phyloP scores from a whole-genome alignment of 2,888 invertebrate species.

The Trachelus iudaicus region DNA sequence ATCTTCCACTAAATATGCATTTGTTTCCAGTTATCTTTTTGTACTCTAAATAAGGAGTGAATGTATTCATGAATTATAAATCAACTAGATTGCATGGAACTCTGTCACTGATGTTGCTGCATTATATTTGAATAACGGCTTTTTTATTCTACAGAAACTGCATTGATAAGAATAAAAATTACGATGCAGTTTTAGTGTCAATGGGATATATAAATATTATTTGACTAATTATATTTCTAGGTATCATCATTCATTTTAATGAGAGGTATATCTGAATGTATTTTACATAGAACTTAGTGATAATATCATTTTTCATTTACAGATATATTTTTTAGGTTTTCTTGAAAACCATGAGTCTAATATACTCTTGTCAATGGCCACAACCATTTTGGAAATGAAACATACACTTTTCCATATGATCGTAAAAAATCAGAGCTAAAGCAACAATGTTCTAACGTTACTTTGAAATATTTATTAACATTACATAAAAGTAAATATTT shows the following conservation, averaged over 20 bases:
- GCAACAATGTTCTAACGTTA: slow-evolving; percentile 19
- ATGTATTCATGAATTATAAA: not conserved
- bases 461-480: slow-evolving; percentile 62
- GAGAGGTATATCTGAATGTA: not conserved
- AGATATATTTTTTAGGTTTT: not conserved
- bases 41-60: not conserved
- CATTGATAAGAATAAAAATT: not conserved
- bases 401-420: not conserved
- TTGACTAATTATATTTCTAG: not conserved
- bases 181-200: not conserved
- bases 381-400: not conserved
- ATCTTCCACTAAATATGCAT: not conserved
- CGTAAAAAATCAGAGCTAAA: not conserved
- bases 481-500: slow-evolving; percentile 64
- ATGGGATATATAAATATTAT: not conserved
- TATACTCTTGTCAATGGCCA: not conserved
- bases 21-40: not conserved
- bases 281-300: not conserved
- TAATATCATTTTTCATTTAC: not conserved
- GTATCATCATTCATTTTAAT: not conserved
- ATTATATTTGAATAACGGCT: no score
- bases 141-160: not conserved
- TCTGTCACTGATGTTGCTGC: no score
- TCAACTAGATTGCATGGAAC: not conserved
- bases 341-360: not conserved